Evolutionary conservation across 2,113 vertebrate species (phyloP).

Genomic region (Mixornis gularis): DNA sequence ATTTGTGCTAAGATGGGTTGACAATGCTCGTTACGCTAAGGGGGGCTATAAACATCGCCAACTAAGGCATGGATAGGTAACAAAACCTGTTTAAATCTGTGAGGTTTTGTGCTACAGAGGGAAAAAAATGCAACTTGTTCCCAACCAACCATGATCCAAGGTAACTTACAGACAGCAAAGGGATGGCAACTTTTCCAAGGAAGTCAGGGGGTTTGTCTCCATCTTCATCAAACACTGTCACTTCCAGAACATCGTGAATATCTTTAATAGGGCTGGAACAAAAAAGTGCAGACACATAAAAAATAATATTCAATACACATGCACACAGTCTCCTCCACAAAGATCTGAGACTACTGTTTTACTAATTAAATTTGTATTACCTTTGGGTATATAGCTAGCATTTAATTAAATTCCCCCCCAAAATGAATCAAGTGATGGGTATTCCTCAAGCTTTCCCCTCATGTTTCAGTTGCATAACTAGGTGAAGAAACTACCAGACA

Average conservation of each 20-base stretch:
- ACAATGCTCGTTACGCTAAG: background rate
- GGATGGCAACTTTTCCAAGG: constrained; percentile 92
- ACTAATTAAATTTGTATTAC: constrained; percentile 70
- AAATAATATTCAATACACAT: background rate
- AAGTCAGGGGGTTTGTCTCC: constrained; percentile 89
- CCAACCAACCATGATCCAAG: background rate
- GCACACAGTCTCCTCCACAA: constrained; percentile 14
- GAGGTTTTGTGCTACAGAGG: background rate
- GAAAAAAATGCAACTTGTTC: background rate
- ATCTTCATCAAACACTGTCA: constrained; percentile 92
- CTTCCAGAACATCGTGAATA: constrained; percentile 87
- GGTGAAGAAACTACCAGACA: background rate
- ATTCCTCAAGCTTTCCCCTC: constrained; percentile 64
- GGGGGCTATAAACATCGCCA: constrained; percentile 14
- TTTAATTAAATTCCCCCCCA: constrained; percentile 66
- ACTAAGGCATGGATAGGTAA: background rate
- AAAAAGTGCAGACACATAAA: background rate
- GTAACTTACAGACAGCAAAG: constrained; percentile 87
- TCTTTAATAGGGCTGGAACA: constrained; percentile 90
- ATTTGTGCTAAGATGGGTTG: background rate
- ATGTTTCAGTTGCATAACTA: constrained; percentile 15
- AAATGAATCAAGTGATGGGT: constrained; percentile 62
- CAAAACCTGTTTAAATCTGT: background rate
- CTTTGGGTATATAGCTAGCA: constrained; percentile 63
- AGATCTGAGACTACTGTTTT: constrained; percentile 41